These are phyloP conservation scores for Sprattus sprattus DNA, from an alignment of 2,113 vertebrate genomes.

Conservation along the genomic window DNA sequence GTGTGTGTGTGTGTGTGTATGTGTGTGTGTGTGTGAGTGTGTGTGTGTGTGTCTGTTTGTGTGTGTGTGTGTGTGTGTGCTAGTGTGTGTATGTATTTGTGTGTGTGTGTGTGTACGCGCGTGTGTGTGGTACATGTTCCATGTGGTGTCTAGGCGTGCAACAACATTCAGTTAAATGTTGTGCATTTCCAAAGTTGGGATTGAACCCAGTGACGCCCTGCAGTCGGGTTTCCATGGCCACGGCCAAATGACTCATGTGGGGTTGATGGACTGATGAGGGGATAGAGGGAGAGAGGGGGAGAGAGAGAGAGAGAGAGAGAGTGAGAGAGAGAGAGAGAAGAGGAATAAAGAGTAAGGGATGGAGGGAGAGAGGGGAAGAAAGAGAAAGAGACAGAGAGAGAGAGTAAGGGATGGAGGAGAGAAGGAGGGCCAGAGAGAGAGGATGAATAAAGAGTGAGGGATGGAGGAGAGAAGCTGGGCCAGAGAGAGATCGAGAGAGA, in stretches of 20 bases:
- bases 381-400: neutral
- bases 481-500: neutral
- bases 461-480: neutral
- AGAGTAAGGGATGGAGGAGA: neutral
- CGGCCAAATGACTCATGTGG: neutral
- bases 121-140: neutral
- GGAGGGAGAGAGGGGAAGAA: neutral
- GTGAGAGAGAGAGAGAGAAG: neutral
- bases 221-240: neutral
- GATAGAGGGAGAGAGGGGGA: neutral
- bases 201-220: neutral
- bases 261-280: neutral
- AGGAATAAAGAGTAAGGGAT: no score
- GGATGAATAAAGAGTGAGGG: no score
- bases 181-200: neutral
- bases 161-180: neutral
- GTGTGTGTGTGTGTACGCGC: neutral
- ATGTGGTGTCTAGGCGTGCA: neutral
- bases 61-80: neutral
- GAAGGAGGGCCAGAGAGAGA: no score
- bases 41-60: neutral
- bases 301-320: neutral
- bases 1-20: neutral
- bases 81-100: neutral
- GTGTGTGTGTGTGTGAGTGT: neutral